phyloP scores from a whole-genome alignment of 2,797 vertebrate genomes.

The Labeo calbasu region DNA sequence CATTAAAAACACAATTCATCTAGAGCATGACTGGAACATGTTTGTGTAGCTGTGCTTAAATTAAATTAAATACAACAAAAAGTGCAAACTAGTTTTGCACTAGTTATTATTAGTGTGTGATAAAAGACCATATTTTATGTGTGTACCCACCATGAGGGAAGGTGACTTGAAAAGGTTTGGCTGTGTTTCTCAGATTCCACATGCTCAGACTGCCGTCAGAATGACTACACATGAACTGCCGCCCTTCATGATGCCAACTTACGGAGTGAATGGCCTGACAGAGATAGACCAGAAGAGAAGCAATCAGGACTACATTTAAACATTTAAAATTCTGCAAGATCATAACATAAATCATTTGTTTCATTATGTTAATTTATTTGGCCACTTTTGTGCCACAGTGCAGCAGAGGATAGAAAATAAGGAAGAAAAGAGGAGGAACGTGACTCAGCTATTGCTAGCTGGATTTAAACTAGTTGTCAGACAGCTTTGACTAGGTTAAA shows the following conservation, averaged over 20 bases:
- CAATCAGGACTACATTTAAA: not conserved
- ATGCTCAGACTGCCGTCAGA: constrained; percentile 96
- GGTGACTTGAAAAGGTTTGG: constrained; percentile 93
- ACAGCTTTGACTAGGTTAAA: not conserved
- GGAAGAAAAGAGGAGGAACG: not conserved
- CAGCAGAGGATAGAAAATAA: not conserved
- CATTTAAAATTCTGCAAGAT: not conserved
- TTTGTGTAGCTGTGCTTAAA: not conserved
- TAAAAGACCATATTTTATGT: not conserved
- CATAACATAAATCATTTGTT: not conserved
- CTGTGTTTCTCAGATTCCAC: constrained; percentile 94
- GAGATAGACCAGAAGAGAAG: constrained; percentile 5
- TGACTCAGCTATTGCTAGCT: no score
- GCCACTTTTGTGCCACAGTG: not conserved
- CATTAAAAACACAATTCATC: not conserved
- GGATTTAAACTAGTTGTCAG: no score
- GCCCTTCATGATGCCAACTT: constrained; percentile 97
- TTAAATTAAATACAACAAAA: no score
- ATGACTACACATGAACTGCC: constrained; percentile 99
- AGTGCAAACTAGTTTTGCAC: not conserved
- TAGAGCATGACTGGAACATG: not conserved
- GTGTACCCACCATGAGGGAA: constrained; percentile 91
- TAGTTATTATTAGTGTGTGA: not conserved
- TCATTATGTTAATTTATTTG: not conserved
- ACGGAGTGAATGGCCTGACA: constrained; percentile 94